Base-by-base conservation (phyloP, 1,140 invertebrate genomes). In the Eubasilissa regina region DNA sequence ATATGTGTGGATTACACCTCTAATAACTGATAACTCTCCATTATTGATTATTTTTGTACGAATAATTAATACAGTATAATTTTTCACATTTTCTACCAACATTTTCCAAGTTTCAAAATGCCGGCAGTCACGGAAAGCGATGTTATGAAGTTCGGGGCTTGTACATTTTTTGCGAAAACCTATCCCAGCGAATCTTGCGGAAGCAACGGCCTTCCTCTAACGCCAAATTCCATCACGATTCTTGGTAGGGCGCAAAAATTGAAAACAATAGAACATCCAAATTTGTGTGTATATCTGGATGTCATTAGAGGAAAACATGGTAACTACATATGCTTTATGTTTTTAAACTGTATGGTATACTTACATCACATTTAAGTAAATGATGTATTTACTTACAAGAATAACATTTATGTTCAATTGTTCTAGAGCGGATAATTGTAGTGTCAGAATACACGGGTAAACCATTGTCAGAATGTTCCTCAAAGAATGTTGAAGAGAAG, bases 141-240 rank as follows among this genome's bases (percentile, higher is more conserved):
- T 62, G 21, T 74, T 56, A 73, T 74, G 10, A 89, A 92, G 84
- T 93, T 98, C 85, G 96, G 95, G 43, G 95, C 95, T 21, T 93
- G 94, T 83, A 98, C 96, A 60, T 97, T 97, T 87, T 97, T 97
- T 89, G 97, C 97, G 0, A 94, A 94, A 84, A 93, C 93, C 85
- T 96, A 98, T 88, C 94, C 96, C 51, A 94, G 94, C 78, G 97
- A 99, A 89, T 93, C 94, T 74, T 99, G 97, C 89, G 97, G 97
- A 9, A 96, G 95, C 75, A 99, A 99, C 90, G 97, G 98, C 13
- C 89, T 99, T 45, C 98, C 97, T 0, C 88, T 99, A 11, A 99
- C 97, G 3, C 97, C 97, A 17, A 98, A 98, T 89, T 98, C 97
- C 0, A 97, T 99, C 74, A 95, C 95, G 76, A 98, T 99, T 84